Evolutionary conservation across 1,140 invertebrate genomes (phyloP), one percentile per base, ranked within the genome.

Genomic region (Babylonia areolata): DNA sequence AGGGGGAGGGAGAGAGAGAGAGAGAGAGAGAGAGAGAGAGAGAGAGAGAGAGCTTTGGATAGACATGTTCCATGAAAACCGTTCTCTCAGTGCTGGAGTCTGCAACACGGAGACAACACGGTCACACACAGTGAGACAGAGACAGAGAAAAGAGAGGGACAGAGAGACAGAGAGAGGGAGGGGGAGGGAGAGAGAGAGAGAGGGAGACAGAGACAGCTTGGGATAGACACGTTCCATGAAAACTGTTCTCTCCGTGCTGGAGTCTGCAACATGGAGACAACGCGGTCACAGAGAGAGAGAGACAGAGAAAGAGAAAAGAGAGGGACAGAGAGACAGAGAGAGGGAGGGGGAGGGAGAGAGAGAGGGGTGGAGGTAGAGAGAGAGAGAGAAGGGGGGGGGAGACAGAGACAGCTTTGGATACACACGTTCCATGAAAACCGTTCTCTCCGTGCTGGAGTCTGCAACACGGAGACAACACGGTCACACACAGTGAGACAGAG

Each of bases 21-120:
- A 73, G 28, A 35, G 71, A 73, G 35, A 73, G 71, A 73, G 35
- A 73, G 71, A 73, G 35, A 31, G 71, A 35, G 35, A 6, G 5
- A 23, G 5, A 23, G 15, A n/a, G 5, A 23, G 20, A 64, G 28
- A 94, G 86, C 51, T 87, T 86, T 15, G 93, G 93, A 78, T 93
- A 93, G 11, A 93, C 91, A 17, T 85, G 81, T 39, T 90, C 87
- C 17, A 93, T 87, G 35, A 94, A 90, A 15, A 86, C 86, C 78
- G 92, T 91, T 51, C 93, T 85, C 75, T 94, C 93, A 12, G 90
- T 89, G 51, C 89, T 81, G 1, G 90, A 90, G 81, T 93, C 92
- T 93, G 82, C 84, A 95, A 90, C 40, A 82, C n/a, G 37, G 81
- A 35, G 46, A 73, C 9, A 73, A n/a, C 6, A 73, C 9, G 35